phyloP scores from a whole-genome alignment of 2,888 invertebrate genomes.

The Pyrrhia umbra region DNA sequence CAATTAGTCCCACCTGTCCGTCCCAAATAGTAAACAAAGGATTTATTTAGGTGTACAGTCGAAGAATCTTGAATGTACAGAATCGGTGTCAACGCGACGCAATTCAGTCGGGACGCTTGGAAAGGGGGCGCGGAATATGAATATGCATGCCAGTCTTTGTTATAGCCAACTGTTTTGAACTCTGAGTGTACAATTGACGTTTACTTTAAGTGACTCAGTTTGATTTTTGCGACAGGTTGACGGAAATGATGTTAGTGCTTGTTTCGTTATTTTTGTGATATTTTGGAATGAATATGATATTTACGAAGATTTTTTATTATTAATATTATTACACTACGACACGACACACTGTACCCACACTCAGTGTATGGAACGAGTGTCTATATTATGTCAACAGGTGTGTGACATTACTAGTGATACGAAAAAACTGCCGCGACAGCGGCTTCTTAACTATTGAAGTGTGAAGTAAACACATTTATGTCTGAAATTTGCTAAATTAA shows the following conservation, averaged over 20 bases:
- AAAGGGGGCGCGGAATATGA: conserved; percentile 80
- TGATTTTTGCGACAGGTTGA: conserved; percentile 48
- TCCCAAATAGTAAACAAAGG: conserved; percentile 45
- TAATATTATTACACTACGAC: no score
- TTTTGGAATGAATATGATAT: conserved; percentile 1
- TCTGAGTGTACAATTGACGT: conserved; percentile 70
- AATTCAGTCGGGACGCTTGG: conserved; percentile 59
- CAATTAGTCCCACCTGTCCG: conserved; percentile 31
- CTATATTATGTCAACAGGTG: no score
- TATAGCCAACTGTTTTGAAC: conserved; percentile 76
- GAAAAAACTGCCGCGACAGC: no score
- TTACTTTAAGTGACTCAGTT: conserved; percentile 56
- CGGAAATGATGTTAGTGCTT: conserved; percentile 20
- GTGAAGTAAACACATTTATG: no score
- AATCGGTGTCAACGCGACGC: conserved; percentile 75
- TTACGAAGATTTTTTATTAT: neutral
- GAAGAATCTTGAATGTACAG: conserved; percentile 72
- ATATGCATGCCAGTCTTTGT: conserved; percentile 86
- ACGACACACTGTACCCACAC: no score
- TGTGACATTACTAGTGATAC: no score
- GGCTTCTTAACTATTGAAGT: no score
- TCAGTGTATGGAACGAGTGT: no score
- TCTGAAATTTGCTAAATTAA: no score
- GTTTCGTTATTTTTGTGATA: conserved; percentile 21
- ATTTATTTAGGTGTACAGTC: conserved; percentile 60